A percentile compares a stretch with the other conserved stretches of the same genome.
phyloP scores from a whole-genome alignment of 2,888 invertebrate species.

The Cactoblastis cactorum region DNA sequence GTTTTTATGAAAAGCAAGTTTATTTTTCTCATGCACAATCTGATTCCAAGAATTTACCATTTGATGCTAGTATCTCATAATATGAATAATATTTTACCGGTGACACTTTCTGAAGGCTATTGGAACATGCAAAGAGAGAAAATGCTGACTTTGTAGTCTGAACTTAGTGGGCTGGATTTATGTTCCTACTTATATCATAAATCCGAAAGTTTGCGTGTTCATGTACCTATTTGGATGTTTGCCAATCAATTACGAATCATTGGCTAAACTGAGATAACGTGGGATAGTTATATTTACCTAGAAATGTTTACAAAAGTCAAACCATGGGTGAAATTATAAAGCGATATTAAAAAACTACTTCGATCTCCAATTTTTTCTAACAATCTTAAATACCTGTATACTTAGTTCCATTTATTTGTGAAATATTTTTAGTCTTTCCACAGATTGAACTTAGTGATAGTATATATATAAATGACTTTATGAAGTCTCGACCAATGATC shows the following conservation, averaged over 20 bases:
- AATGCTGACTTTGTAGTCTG: not conserved
- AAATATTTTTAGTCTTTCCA: too few species aligned
- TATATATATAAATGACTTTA: too few species aligned
- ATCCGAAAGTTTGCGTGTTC: not conserved
- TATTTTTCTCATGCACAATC: not conserved
- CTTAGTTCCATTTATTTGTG: too few species aligned
- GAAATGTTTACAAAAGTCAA: too few species aligned
- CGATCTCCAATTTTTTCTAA: too few species aligned
- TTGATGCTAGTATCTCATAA: conserved; percentile 28
- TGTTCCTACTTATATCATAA: not conserved
- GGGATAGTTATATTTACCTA: not conserved
- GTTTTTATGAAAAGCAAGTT: too few species aligned
- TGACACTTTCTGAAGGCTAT: conserved; percentile 20
- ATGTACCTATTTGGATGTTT: not conserved
- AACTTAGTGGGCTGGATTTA: not conserved
- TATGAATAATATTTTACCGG: conserved; percentile 32
- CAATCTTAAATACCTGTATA: too few species aligned
- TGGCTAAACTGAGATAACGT: not conserved
- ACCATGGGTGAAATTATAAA: too few species aligned
- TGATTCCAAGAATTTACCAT: not conserved
- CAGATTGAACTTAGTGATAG: too few species aligned
- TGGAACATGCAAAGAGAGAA: not conserved
- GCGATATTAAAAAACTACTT: too few species aligned
- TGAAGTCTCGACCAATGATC: too few species aligned
- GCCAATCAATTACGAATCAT: not conserved